Evolutionary conservation across 2,888 invertebrate genomes (phyloP), one percentile per base, ranked within the genome.

Genomic region (Ferrisia virgata): DNA sequence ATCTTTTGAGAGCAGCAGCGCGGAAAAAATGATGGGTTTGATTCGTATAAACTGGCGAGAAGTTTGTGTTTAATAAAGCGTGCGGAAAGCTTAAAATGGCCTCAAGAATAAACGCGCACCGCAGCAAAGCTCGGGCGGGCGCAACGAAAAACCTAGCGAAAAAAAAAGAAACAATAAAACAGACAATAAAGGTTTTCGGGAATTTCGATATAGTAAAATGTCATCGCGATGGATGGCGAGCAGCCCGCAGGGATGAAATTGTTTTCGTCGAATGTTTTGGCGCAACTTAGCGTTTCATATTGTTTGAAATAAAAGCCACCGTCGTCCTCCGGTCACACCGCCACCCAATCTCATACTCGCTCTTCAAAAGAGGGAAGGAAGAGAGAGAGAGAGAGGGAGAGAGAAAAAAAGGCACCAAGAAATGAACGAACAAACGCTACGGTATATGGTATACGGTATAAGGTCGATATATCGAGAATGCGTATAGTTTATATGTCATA

Each of bases 1-100:
- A 53, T 82, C 82, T 64, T 82, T 36, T 9, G 58, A 25, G 33
- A 64, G 47, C 82, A 64, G 82, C 39, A 39, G 82, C 58, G 58
- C 82, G 39, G 82, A 82, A 82, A 69, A 82, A 64, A 82, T 82
- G 58, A 82, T 82, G 64, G 82, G 82, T 82, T 82, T 82, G 82
- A 82, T 82, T 82, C 82, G 82, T 64, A 53, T 47, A 53, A 47
- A 47, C 47, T 18, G 40, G 22, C 33, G 33, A 80, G 47, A 80
- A 53, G 80, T 80, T 80, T 53, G 33, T 47, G 80, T 80, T 80
- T 47, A 80, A 80, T 80, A 53, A 80, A 80, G 47, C 80, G 80
- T 47, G 80, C 40, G 53, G 80, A 53, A 47, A 53, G 80, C 80
- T 53, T 80, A 47, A 80, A 80, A 80, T 80, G 80, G 53, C 47